A percentile compares a stretch with the other conserved stretches of the same genome.
Conservation (phyloP, 2,113 vertebrate genomes). For the Callospermophilus lateralis region DNA sequence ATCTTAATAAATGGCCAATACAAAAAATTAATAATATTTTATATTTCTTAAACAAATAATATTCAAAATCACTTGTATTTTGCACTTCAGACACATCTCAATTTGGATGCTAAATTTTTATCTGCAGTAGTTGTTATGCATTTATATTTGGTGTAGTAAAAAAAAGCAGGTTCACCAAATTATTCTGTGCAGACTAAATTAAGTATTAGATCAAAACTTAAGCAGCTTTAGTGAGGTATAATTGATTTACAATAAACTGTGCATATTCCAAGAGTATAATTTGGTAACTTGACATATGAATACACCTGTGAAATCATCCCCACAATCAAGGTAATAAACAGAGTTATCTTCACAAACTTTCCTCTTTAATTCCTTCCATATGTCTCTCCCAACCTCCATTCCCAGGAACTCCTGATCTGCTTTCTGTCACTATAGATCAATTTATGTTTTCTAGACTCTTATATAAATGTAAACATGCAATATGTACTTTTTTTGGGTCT, state of each 20-base stretch:
- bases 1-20: not conserved
- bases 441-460: not conserved
- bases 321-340: not conserved
- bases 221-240: not conserved
- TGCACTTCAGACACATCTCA: not conserved
- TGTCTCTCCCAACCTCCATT: not conserved
- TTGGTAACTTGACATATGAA: not conserved
- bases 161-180: not conserved
- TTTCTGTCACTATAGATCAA: not conserved
- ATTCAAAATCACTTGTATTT: not conserved
- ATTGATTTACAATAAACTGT: not conserved
- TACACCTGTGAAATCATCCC: not conserved
- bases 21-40: not conserved
- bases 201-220: conserved; percentile 2
- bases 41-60: not conserved
- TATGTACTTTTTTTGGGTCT: not conserved
- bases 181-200: not conserved
- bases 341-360: not conserved
- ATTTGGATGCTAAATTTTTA: not conserved
- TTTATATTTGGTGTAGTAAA: not conserved
- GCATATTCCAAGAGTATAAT: not conserved
- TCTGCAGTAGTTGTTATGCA: not conserved
- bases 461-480: not conserved
- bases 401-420: not conserved
- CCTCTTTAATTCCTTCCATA: not conserved